Evolutionary conservation across 1,140 invertebrate species (phyloP).

Genomic region (Drosophila baimaii): DNA sequence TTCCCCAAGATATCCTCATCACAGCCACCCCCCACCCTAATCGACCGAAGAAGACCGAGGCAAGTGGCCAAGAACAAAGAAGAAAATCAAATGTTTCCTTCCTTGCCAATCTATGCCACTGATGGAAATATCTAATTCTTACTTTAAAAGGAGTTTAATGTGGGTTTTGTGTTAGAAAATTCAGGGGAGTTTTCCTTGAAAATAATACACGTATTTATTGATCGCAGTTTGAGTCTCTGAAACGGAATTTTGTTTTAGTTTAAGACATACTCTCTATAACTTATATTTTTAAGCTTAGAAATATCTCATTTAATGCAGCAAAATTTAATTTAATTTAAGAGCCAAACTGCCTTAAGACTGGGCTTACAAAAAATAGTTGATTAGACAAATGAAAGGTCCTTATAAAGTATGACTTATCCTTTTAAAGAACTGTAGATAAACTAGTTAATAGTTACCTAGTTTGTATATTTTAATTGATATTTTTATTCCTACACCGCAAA

Average conservation of each 20-base stretch:
- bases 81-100: conserved; percentile 32
- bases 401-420: not conserved
- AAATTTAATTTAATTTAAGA: not conserved
- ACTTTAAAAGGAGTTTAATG: not conserved
- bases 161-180: not conserved
- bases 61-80: conserved; percentile 19
- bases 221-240: not conserved
- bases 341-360: not conserved
- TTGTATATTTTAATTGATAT: too few species aligned
- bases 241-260: not conserved
- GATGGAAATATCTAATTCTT: not conserved
- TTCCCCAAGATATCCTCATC: conserved; percentile 11
- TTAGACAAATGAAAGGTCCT: not conserved
- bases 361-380: not conserved
- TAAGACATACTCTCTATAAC: not conserved
- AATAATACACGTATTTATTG: not conserved
- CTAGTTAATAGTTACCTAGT: too few species aligned
- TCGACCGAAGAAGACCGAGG: conserved; percentile 20
- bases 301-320: not conserved
- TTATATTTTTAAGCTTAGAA: not conserved
- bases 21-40: conserved; percentile 19
- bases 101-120: conserved; percentile 9
- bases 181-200: too few species aligned
- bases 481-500: not conserved
- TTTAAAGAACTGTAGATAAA: not conserved